Conservation (phyloP, 2,888 invertebrate genomes). For the Copidosoma aretas region DNA sequence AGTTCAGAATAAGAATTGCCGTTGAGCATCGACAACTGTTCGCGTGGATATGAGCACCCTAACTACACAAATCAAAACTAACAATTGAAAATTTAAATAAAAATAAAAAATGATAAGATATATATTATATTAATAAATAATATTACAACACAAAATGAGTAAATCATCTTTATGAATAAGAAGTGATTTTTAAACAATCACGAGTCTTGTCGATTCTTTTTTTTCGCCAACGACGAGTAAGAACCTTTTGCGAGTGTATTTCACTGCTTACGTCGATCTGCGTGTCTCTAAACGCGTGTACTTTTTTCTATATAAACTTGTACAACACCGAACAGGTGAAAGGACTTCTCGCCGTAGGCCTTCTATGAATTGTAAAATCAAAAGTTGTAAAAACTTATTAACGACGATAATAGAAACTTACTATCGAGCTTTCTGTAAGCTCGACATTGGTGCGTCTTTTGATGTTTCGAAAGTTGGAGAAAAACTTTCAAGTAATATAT, state of each 20-base stretch:
- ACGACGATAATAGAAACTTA: too few relatives aligned
- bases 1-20: background rate
- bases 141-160: background rate
- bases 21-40: background rate
- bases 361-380: background rate
- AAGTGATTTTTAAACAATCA: background rate
- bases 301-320: background rate
- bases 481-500: conserved; percentile 12
- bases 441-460: conserved; percentile 47
- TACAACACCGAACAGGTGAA: background rate
- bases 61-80: background rate
- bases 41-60: background rate
- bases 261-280: background rate
- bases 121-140: background rate
- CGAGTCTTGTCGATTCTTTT: too few relatives aligned
- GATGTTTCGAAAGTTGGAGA: conserved; percentile 58
- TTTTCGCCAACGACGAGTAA: background rate
- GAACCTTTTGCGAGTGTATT: background rate
- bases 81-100: background rate
- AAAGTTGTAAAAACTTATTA: background rate
- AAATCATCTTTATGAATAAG: background rate
- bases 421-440: background rate
- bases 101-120: background rate
- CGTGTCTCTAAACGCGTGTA: too few relatives aligned
- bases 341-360: background rate